Percentiles rank a stretch among this genome's conserved stretches.
phyloP scores from a whole-genome alignment of 2,113 vertebrate species.

The Lepus americanus region DNA sequence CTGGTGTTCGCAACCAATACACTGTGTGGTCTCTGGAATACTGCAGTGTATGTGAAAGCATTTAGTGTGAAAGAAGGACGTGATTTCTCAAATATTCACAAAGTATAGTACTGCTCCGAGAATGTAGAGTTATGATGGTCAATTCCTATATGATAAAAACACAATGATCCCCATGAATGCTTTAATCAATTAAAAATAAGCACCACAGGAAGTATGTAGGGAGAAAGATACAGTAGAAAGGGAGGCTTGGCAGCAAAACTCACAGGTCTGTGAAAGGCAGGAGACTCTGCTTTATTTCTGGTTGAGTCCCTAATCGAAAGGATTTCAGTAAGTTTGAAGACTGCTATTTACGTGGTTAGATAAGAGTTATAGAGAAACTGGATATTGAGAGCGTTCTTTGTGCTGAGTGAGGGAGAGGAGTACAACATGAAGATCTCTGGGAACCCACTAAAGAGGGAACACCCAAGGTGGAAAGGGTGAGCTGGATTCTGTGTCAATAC shows the following conservation, averaged over 20 bases:
- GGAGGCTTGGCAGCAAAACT: neutral
- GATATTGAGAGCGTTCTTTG: neutral
- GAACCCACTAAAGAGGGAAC: neutral
- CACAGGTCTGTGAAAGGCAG: neutral
- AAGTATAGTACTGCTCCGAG: neutral
- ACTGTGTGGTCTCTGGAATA: neutral
- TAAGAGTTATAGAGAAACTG: neutral
- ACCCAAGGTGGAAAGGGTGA: neutral
- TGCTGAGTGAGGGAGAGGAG: neutral
- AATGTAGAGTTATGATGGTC: neutral
- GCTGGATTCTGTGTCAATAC: neutral
- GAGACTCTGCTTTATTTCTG: neutral
- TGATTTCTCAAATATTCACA: neutral
- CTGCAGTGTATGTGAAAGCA: neutral
- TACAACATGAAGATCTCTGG: neutral
- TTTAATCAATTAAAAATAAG: neutral
- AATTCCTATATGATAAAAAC: neutral
- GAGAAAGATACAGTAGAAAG: neutral
- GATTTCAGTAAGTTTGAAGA: neutral
- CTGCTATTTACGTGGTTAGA: neutral
- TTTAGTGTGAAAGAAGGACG: neutral
- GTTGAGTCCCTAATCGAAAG: neutral
- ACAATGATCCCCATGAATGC: neutral
- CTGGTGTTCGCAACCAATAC: neutral
- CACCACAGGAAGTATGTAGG: neutral